Percentiles rank a stretch among this genome's conserved stretches.
These are phyloP conservation scores for Capreolus pygargus DNA, from an alignment of 2,113 vertebrate species.

Conservation along the genomic window DNA sequence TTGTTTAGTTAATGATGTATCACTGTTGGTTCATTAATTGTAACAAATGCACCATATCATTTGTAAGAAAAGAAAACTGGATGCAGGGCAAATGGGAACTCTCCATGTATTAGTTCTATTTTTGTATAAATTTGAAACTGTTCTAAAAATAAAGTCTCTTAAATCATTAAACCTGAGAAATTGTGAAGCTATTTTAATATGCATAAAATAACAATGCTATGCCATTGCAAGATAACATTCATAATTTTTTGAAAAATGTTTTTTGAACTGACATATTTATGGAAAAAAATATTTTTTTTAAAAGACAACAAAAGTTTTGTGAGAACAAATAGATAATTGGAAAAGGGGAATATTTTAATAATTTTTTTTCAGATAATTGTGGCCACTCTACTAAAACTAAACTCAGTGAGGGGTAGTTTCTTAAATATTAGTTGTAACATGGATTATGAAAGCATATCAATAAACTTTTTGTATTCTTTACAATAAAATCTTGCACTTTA, in stretches of 20 bases:
- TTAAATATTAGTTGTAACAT: background rate
- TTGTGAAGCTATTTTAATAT: background rate
- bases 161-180: background rate
- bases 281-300: background rate
- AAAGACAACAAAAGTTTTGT: background rate
- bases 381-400: background rate
- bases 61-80: background rate
- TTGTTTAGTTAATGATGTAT: background rate
- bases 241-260: background rate
- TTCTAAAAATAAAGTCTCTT: background rate
- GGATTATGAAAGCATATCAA: background rate
- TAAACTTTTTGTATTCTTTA: background rate
- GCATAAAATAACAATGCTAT: background rate
- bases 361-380: constrained; percentile 20
- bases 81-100: background rate
- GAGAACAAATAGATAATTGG: background rate
- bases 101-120: fast-evolving
- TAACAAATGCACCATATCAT: background rate
- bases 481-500: background rate
- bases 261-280: background rate
- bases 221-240: background rate
- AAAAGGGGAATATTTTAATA: background rate
- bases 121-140: background rate
- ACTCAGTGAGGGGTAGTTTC: background rate
- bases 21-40: background rate